Conservation (phyloP, 2,888 invertebrate genomes). For the Atherix ibis region DNA sequence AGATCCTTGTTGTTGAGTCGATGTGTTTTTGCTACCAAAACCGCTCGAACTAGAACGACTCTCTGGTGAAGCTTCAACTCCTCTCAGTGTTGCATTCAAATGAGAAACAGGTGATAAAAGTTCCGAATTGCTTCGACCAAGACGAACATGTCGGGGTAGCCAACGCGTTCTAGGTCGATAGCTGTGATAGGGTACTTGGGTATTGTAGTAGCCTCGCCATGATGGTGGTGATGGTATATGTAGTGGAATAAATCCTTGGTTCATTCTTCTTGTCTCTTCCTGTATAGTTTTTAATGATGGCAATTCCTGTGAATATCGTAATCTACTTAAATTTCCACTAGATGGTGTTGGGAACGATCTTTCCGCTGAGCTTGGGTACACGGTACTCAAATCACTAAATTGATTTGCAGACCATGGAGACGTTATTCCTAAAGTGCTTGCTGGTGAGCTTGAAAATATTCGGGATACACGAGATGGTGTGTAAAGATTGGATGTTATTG, state of each 20-base stretch:
- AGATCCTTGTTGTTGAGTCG: slow-evolving; percentile 63
- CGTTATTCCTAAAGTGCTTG: slow-evolving; percentile 39
- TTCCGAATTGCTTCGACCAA: slow-evolving; percentile 50
- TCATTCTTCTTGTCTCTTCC: slow-evolving; percentile 44
- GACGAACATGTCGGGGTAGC: slow-evolving; percentile 46
- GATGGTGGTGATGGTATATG: slow-evolving; percentile 48
- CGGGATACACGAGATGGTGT: slow-evolving; percentile 34
- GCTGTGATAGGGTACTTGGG: slow-evolving; percentile 28
- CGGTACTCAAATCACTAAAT: slow-evolving; percentile 76
- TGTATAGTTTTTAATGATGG: slow-evolving; percentile 56
- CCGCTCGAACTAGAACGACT: slow-evolving; percentile 79
- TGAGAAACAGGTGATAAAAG: slow-evolving; percentile 45
- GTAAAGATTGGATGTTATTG: slow-evolving; percentile 23
- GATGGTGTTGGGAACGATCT: slow-evolving; percentile 64
- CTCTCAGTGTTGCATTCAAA: slow-evolving; percentile 30
- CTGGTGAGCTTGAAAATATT: slow-evolving; percentile 51
- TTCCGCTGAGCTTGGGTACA: slow-evolving; percentile 64
- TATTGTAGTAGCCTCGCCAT: slow-evolving; percentile 32
- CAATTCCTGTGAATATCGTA: slow-evolving; percentile 53
- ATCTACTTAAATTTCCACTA: slow-evolving; percentile 35
- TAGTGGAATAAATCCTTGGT: slow-evolving; percentile 42
- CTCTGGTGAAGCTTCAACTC: slow-evolving; percentile 67
- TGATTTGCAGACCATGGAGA: slow-evolving; percentile 56
- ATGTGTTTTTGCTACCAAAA: slow-evolving; percentile 81
- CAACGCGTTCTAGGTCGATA: slow-evolving; percentile 46